These are phyloP conservation scores for Leptopilina drosophilae DNA, from an alignment of 2,888 invertebrate species.

Conservation along the genomic window DNA sequence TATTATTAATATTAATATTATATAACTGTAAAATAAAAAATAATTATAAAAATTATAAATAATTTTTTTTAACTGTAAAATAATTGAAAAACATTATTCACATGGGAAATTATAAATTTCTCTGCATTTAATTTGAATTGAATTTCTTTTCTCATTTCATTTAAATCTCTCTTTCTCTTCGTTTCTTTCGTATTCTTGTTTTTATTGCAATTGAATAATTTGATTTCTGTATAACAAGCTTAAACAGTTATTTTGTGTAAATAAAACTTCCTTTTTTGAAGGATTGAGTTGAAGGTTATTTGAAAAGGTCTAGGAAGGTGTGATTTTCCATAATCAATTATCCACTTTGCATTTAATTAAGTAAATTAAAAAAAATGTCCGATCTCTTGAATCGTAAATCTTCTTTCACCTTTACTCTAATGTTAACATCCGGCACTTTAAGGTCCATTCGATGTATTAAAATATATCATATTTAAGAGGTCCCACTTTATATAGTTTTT, in stretches of 20 bases:
- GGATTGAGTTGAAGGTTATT: constrained; percentile 4
- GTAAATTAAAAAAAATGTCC: constrained; percentile 19
- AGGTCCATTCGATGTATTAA: constrained; percentile 24
- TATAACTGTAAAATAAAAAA: too few species aligned
- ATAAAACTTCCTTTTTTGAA: neutral
- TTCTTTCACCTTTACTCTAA: constrained; percentile 26
- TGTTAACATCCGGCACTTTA: constrained; percentile 27
- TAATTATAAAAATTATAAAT: too few species aligned
- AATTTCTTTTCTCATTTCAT: too few species aligned
- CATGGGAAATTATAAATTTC: too few species aligned
- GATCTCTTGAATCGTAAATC: constrained; percentile 15
- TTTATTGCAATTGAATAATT: neutral
- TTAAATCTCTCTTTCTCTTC: too few species aligned
- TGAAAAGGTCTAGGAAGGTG: neutral
- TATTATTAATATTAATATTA: too few species aligned
- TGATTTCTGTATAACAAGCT: constrained; percentile 1
- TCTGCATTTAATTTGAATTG: too few species aligned
- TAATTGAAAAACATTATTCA: too few species aligned
- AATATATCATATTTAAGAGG: neutral
- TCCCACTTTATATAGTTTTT: neutral
- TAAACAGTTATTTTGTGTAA: constrained; percentile 5
- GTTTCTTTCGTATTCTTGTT: neutral
- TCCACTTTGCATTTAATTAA: constrained; percentile 18
- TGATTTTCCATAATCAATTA: constrained; percentile 2
- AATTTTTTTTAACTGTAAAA: too few species aligned